Evolutionary conservation across 2,797 vertebrate species (phyloP).

Genomic region (Salmo trutta): DNA sequence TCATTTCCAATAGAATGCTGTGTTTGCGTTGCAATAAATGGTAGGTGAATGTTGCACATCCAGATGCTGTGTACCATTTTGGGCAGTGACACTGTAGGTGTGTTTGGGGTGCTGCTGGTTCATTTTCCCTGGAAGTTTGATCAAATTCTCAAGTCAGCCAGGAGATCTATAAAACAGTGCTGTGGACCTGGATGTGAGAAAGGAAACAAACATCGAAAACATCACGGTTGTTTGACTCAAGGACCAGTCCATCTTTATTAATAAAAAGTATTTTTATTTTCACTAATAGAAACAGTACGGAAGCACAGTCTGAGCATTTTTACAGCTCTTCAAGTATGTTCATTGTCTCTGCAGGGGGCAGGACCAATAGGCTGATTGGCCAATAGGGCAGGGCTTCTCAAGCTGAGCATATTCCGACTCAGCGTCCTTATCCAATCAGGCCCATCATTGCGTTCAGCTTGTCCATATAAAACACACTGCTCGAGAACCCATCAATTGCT

Average conservation of each 20-base stretch:
- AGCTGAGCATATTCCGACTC: conserved; percentile 69
- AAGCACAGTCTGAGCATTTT: conserved; percentile 94
- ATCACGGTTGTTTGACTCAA: background rate
- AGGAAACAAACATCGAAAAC: too few relatives aligned
- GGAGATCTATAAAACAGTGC: too few relatives aligned
- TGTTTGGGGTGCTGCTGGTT: too few relatives aligned
- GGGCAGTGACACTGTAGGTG: too few relatives aligned
- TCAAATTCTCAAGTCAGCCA: too few relatives aligned
- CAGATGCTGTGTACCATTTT: too few relatives aligned
- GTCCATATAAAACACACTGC: conserved; percentile 40
- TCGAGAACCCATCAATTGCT: conserved; percentile 52
- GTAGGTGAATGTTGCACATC: too few relatives aligned
- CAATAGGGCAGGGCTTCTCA: conserved; percentile 30
- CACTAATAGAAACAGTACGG: conserved; percentile 94
- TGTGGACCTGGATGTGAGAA: too few relatives aligned
- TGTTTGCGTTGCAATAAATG: too few relatives aligned
- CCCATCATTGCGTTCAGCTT: conserved; percentile 61
- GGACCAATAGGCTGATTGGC: too few relatives aligned
- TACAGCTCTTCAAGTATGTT: conserved; percentile 98
- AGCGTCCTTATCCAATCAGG: conserved; percentile 75
- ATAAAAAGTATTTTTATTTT: conserved; percentile 77
- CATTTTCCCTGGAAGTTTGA: too few relatives aligned
- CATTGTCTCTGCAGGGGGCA: conserved; percentile 66
- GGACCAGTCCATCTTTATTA: conserved; percentile 47
- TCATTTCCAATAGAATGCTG: too few relatives aligned